These are phyloP conservation scores for Nemoura dubitans DNA, from an alignment of 2,888 invertebrate genomes.

Conservation along the genomic window DNA sequence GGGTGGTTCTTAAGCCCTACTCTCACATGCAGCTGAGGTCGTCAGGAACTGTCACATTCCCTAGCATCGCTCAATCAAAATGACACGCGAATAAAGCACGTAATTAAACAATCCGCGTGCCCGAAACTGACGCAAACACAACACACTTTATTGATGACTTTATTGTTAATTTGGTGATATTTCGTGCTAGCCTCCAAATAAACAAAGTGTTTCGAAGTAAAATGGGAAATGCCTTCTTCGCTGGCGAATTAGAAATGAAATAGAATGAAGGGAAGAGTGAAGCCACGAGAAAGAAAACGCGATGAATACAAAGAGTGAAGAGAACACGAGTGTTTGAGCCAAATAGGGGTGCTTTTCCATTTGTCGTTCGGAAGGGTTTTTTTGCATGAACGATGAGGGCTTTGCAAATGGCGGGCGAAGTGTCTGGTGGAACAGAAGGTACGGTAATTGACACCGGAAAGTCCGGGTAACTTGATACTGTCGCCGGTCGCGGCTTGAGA, in stretches of 20 bases:
- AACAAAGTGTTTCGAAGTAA: neutral
- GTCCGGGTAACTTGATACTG: neutral
- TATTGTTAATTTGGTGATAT: conserved; percentile 12
- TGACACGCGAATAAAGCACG: conserved; percentile 12
- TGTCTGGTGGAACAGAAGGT: neutral
- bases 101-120: neutral
- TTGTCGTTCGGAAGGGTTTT: neutral
- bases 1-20: neutral
- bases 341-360: neutral
- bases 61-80: conserved; percentile 2
- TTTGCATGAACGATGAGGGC: neutral
- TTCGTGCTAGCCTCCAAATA: neutral
- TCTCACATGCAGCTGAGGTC: conserved; percentile 12
- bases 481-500: neutral
- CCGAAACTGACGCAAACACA: conserved; percentile 7
- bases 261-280: too few species aligned
- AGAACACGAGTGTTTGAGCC: neutral
- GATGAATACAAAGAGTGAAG: neutral
- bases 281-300: neutral
- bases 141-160: conserved; percentile 12
- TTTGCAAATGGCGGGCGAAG: neutral
- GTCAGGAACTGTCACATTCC: neutral
- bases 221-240: neutral
- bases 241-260: neutral
- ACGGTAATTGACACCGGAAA: neutral